phyloP scores from a whole-genome alignment of 2,113 vertebrate species.

The Alethe castanea region DNA sequence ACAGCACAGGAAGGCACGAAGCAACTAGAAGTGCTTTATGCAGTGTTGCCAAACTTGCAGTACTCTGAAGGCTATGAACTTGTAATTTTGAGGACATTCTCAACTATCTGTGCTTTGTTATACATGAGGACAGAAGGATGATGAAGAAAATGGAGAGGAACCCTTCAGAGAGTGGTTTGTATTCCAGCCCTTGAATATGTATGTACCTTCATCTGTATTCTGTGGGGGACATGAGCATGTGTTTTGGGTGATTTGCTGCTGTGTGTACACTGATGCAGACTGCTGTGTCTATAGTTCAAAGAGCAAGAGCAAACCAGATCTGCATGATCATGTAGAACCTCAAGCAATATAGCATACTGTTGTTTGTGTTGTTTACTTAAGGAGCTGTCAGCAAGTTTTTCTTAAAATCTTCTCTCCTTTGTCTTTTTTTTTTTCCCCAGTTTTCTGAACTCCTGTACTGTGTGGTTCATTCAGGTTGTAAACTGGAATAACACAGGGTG shows the following conservation, averaged over 20 bases:
- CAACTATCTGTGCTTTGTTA: neutral
- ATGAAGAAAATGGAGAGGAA: neutral
- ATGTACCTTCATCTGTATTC: neutral
- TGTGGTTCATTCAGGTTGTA: neutral
- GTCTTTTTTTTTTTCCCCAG: neutral
- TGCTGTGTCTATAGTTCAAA: neutral
- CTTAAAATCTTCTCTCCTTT: neutral
- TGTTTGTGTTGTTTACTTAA: neutral
- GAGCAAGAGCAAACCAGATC: neutral
- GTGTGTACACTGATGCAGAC: neutral
- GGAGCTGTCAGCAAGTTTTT: neutral
- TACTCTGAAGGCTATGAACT: neutral
- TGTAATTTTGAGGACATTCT: neutral
- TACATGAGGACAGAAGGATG: neutral
- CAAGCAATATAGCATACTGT: neutral
- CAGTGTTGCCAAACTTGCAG: neutral
- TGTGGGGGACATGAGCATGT: neutral
- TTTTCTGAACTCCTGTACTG: neutral
- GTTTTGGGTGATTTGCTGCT: neutral
- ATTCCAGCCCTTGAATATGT: neutral
- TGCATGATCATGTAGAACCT: neutral
- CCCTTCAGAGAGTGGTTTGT: neutral
- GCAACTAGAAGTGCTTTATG: neutral
- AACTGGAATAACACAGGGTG: neutral
- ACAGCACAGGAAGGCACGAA: neutral